A percentile compares a stretch with the other conserved stretches of the same genome.
Conservation (phyloP, 2,113 vertebrate species). For the Orycteropus afer region DNA sequence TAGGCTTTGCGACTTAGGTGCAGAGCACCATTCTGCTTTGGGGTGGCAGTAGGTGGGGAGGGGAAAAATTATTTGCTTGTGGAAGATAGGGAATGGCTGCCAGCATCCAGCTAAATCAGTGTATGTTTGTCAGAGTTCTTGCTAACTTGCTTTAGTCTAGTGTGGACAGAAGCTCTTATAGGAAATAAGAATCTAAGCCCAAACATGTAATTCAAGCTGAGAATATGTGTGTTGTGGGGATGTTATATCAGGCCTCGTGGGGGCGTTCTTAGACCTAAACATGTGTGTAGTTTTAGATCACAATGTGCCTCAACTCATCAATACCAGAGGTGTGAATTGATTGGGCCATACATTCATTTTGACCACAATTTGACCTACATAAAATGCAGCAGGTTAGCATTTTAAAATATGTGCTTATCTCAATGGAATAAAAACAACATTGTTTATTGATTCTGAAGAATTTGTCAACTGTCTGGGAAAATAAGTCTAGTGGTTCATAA, state of each 20-base stretch:
- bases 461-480: constrained; percentile 60
- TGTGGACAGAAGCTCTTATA: constrained; percentile 13
- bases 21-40: not conserved
- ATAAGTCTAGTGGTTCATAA: not conserved
- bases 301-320: not conserved
- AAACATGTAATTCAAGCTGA: constrained; percentile 53
- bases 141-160: not conserved
- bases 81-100: not conserved
- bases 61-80: not conserved
- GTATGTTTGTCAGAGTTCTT: not conserved
- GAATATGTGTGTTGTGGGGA: not conserved
- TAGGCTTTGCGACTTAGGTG: not conserved
- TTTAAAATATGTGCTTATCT: constrained; percentile 55
- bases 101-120: not conserved
- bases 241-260: not conserved
- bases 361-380: constrained; percentile 35
- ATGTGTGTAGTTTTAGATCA: constrained; percentile 16
- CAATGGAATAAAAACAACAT: constrained; percentile 50
- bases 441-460: constrained; percentile 39
- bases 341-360: not conserved
- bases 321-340: not conserved
- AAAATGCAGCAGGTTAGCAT: constrained; percentile 20
- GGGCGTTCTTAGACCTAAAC: not conserved
- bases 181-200: constrained; percentile 49
- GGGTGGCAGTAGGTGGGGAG: too few relatives aligned